Conservation (phyloP, 2,113 vertebrate species). For the Tragelaphus imberbis region DNA sequence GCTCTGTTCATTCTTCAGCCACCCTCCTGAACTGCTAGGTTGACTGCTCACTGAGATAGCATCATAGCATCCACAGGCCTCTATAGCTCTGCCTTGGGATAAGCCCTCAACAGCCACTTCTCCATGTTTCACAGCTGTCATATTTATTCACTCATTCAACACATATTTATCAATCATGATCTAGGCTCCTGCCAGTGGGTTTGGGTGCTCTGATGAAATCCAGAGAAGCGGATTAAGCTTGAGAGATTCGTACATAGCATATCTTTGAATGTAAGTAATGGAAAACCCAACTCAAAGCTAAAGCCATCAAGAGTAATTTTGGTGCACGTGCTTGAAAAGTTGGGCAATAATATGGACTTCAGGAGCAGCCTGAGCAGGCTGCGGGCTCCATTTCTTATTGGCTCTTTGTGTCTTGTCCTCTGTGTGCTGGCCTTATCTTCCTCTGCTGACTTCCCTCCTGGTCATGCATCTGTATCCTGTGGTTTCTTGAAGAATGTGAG, state of each 20-base stretch:
- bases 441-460: neutral
- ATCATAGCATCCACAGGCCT: neutral
- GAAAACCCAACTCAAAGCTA: neutral
- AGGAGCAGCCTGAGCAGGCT: neutral
- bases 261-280: neutral
- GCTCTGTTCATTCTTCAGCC: neutral
- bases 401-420: neutral
- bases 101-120: neutral
- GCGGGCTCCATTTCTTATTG: neutral
- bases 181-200: neutral
- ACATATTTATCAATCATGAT: neutral
- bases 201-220: neutral
- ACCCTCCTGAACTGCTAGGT: neutral
- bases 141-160: neutral
- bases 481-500: neutral
- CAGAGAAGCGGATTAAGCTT: neutral
- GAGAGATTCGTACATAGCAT: neutral
- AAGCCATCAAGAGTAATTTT: rapidly evolving
- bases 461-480: neutral
- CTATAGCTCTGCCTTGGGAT: neutral
- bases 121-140: neutral
- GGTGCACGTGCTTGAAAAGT: neutral
- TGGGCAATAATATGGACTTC: neutral
- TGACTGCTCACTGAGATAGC: neutral
- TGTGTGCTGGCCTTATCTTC: neutral